phyloP scores from a whole-genome alignment of 2,888 invertebrate species.

The Spialia ferax region DNA sequence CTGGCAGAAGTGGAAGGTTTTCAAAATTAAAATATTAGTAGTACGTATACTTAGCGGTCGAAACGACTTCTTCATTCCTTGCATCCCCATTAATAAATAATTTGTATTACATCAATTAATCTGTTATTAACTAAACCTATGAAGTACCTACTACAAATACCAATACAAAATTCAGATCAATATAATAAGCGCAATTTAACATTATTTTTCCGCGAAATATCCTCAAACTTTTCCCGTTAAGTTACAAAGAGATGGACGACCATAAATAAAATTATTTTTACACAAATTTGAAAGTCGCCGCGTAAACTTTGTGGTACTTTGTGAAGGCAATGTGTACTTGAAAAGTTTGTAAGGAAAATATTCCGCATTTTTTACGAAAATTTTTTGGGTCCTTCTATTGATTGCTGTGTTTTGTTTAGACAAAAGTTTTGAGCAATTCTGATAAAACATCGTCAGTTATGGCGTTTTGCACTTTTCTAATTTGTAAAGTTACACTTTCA shows the following conservation, averaged over 20 bases:
- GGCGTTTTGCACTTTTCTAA: too few relatives aligned
- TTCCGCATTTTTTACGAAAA: background rate
- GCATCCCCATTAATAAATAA: too few relatives aligned
- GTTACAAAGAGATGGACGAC: conserved; percentile 10
- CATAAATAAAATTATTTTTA: conserved; percentile 27
- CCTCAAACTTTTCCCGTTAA: conserved; percentile 11
- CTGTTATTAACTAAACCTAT: background rate
- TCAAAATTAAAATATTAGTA: too few relatives aligned
- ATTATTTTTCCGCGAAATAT: conserved; percentile 9
- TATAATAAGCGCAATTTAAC: background rate
- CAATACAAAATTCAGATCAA: background rate
- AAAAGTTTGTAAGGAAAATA: conserved; percentile 16
- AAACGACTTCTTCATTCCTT: too few relatives aligned
- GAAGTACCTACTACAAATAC: background rate
- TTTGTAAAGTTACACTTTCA: too few relatives aligned
- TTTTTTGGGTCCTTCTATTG: conserved; percentile 1
- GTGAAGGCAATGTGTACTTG: conserved; percentile 15
- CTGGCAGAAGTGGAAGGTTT: too few relatives aligned
- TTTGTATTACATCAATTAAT: background rate
- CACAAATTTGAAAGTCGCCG: conserved; percentile 3
- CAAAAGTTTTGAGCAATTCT: too few relatives aligned
- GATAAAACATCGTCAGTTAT: too few relatives aligned
- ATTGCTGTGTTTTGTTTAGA: background rate
- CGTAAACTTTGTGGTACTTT: conserved; percentile 18
- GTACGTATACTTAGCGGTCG: too few relatives aligned